A percentile compares a stretch with the other conserved stretches of the same genome.
phyloP scores from a whole-genome alignment of 1,140 invertebrate species.

The Drosophila trapezifrons region DNA sequence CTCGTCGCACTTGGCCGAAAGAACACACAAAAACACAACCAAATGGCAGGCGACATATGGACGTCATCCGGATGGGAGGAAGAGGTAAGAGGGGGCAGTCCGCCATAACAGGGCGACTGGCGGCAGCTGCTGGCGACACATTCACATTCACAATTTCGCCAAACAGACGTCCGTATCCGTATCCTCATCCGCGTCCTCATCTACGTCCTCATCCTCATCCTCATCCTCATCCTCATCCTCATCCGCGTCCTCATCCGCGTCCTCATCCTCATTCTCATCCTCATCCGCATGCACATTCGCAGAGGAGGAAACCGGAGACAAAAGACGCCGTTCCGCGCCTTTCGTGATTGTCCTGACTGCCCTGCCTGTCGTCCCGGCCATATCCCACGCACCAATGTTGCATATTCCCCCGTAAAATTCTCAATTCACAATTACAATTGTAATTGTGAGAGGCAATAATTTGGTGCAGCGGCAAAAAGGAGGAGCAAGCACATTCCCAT shows the following conservation, averaged over 20 bases:
- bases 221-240: background rate
- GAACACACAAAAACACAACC: conserved; percentile 23
- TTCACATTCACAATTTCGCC: conserved; percentile 15
- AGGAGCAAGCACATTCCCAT: background rate
- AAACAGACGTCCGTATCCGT: conserved; percentile 12
- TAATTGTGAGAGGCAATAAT: conserved; percentile 59
- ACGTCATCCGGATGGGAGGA: conserved; percentile 28
- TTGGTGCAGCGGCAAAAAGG: background rate
- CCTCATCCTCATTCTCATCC: background rate
- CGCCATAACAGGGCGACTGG: conserved; percentile 48
- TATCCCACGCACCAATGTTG: conserved; percentile 24
- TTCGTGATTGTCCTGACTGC: background rate
- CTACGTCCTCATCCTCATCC: too few relatives aligned
- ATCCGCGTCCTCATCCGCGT: background rate
- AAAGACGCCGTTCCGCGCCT: conserved; percentile 18
- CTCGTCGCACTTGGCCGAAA: conserved; percentile 21
- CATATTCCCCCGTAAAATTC: conserved; percentile 38
- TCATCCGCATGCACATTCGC: background rate
- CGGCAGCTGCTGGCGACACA: conserved; percentile 32
- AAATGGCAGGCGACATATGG: conserved; percentile 75
- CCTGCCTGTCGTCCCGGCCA: background rate
- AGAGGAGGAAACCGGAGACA: conserved; percentile 9
- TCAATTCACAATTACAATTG: conserved; percentile 64
- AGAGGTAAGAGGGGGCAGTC: background rate
- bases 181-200: conserved; percentile 11